Evolutionary conservation across 2,888 invertebrate genomes (phyloP).

Genomic region (Gymnoscelis rufifasciata): DNA sequence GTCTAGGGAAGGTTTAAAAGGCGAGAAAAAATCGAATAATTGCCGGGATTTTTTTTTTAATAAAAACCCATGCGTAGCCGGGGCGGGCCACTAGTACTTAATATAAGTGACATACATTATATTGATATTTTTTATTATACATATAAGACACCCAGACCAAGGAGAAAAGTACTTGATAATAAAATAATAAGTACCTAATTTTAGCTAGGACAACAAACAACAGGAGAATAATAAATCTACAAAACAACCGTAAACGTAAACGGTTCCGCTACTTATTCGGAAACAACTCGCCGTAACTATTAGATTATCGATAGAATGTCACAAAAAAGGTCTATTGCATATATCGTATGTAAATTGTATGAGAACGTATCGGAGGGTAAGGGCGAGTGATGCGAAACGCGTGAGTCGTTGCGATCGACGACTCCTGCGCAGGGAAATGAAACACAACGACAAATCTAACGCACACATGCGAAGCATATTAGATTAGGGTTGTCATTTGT

Average conservation of each 20-base stretch:
- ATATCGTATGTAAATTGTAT: conserved; percentile 69
- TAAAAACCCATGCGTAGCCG: no score
- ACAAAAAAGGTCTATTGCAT: conserved; percentile 58
- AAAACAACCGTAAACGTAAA: conserved; percentile 19
- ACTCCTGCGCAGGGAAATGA: conserved; percentile 70
- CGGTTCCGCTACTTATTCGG: conserved; percentile 28
- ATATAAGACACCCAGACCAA: no score
- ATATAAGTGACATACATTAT: no score
- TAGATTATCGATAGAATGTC: conserved; percentile 63
- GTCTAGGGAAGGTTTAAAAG: no score
- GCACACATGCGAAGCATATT: conserved; percentile 29
- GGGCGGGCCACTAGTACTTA: no score
- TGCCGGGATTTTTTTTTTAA: no score
- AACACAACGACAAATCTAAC: conserved; percentile 47
- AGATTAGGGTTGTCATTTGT: conserved; percentile 22
- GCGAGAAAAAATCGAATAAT: no score
- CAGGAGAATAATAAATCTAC: conserved; percentile 1
- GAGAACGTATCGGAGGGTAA: conserved; percentile 65
- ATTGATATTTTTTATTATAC: no score
- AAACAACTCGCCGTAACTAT: conserved; percentile 33
- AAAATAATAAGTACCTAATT: no score
- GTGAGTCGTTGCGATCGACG: conserved; percentile 73
- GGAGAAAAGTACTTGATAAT: no score
- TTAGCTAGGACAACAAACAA: no score
- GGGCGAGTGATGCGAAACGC: conserved; percentile 77